Conservation (phyloP, 2,113 vertebrate species). For the Enhydra lutris region DNA sequence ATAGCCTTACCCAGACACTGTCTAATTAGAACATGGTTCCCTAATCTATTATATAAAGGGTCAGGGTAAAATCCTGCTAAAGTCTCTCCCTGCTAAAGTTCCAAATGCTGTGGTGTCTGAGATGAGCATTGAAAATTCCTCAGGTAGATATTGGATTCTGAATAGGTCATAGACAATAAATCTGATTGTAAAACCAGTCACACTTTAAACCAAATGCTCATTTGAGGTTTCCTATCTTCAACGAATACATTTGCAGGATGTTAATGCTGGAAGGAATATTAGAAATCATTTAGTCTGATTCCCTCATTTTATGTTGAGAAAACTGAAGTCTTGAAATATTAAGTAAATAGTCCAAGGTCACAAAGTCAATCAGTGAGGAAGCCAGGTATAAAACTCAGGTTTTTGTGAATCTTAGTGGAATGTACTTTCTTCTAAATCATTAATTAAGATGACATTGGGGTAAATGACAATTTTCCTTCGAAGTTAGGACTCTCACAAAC, state of each 20-base stretch:
- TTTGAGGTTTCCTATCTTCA: slow-evolving; percentile 55
- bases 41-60: not conserved
- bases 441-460: not conserved
- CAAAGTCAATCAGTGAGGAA: slow-evolving; percentile 31
- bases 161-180: slow-evolving; percentile 62
- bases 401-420: slow-evolving; percentile 4
- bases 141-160: slow-evolving; percentile 44
- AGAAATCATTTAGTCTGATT: slow-evolving; percentile 54
- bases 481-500: not conserved
- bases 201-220: slow-evolving; percentile 58
- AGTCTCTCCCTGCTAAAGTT: not conserved
- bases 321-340: slow-evolving; percentile 55
- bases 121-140: not conserved
- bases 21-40: not conserved
- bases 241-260: slow-evolving; percentile 59
- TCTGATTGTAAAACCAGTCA: slow-evolving; percentile 68
- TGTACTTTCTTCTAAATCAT: not conserved
- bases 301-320: slow-evolving; percentile 48
- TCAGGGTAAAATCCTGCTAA: not conserved
- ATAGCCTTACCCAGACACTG: not conserved
- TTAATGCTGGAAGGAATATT: slow-evolving; percentile 63
- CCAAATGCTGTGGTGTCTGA: not conserved
- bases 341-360: slow-evolving; percentile 63
- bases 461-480: slow-evolving; percentile 26
- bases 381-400: not conserved